phyloP scores from a whole-genome alignment of 2,113 vertebrate species.

The Silurus glanis region DNA sequence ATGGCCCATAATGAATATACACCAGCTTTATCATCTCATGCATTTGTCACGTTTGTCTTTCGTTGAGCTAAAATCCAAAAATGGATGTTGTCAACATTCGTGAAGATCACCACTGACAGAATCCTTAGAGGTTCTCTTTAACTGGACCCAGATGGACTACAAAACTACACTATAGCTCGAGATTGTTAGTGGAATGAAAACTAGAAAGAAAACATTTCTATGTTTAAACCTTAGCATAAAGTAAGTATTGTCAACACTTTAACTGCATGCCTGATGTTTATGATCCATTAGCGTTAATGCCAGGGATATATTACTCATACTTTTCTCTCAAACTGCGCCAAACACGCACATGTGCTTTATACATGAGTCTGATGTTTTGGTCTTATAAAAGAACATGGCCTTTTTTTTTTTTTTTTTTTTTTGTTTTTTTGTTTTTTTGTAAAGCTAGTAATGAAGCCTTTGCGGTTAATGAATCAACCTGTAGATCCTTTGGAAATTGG shows the following conservation, averaged over 20 bases:
- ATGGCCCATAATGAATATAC: too few relatives aligned
- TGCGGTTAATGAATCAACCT: neutral
- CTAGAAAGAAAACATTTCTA: neutral
- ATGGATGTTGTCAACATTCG: neutral
- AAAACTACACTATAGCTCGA: neutral
- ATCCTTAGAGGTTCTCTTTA: neutral
- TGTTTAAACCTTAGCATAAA: neutral
- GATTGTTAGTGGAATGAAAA: neutral
- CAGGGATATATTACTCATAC: neutral
- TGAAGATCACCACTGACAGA: neutral
- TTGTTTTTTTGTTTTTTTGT: neutral
- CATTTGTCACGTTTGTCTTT: neutral
- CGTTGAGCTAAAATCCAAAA: neutral
- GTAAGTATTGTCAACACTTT: neutral
- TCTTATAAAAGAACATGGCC: neutral
- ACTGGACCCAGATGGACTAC: neutral
- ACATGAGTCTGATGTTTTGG: neutral
- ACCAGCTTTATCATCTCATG: neutral
- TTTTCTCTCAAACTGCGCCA: neutral
- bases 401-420: neutral
- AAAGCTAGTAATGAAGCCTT: neutral
- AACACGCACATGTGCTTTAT: neutral
- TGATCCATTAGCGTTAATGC: neutral
- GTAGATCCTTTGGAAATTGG: neutral
- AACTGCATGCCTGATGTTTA: neutral